phyloP scores from a whole-genome alignment of 2,113 vertebrate genomes.

The Rousettus leschenaultii region DNA sequence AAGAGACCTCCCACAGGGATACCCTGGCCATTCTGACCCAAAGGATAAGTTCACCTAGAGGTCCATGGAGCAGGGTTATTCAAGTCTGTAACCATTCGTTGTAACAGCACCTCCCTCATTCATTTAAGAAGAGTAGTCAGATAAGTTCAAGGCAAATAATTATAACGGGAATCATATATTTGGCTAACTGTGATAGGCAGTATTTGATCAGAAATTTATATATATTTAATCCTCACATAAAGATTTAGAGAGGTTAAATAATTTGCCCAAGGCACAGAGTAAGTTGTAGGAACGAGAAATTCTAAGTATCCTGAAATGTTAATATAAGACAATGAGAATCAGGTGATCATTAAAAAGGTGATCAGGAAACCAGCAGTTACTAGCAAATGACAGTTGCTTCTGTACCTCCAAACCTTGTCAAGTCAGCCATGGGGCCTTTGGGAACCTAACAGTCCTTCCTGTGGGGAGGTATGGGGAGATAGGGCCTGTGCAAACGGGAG shows the following conservation, averaged over 20 bases:
- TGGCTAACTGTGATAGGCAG: neutral
- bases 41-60: neutral
- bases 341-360: neutral
- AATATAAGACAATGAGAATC: neutral
- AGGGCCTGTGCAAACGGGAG: neutral
- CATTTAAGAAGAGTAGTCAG: neutral
- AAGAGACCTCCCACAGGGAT: neutral
- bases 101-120: neutral
- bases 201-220: neutral
- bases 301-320: neutral
- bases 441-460: neutral
- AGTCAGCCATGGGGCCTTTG: neutral
- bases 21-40: neutral
- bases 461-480: neutral
- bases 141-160: neutral
- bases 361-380: neutral
- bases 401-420: neutral
- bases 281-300: neutral
- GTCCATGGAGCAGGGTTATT: neutral
- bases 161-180: neutral
- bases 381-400: neutral
- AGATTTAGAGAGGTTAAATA: neutral
- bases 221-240: neutral
- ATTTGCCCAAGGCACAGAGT: neutral
- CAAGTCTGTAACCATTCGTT: neutral